Evolutionary conservation across 2,888 invertebrate genomes (phyloP), one percentile per base, ranked within the genome.

Genomic region (Margaritifera margaritifera): DNA sequence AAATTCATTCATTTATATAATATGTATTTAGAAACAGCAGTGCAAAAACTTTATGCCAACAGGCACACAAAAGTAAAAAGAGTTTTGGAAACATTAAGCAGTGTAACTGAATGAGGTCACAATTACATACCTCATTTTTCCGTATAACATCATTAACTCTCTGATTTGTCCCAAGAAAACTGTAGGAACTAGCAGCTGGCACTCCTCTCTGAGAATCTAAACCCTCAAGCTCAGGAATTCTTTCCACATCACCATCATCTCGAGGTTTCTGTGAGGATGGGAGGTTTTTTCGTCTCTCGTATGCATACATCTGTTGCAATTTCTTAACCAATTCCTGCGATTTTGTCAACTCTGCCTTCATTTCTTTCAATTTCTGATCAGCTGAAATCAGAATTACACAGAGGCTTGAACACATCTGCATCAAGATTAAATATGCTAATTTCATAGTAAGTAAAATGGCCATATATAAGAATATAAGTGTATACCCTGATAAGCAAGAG

Each of bases 91-190:
- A n/a, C n/a, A n/a, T n/a, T n/a, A n/a, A n/a, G n/a, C n/a, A n/a
- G n/a, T 6, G n/a, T 20, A n/a, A 50, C 51, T 15, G 31, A 61
- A n/a, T 20, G 18, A 22, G 8, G 31, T 53, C 18, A 22, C 24
- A 22, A 24, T 57, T 18, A 50, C 50, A 52, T 66, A 85, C 86
- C 84, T 86, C 85, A 77, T 82, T 85, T 71, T 83, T 85, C 57
- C 85, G 71, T 42, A 85, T 82, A 57, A 86, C 74, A 70, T 86
- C 86, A 74, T 80, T 81, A 22, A 85, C 76, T 57, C 84, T 64
- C 11, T 80, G 75, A 64, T 67, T 74, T 22, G 70, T 67, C 19
- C 81, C 80, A 4, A 81, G 70, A 66, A 80, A 78, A 25, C 76
- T 68, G 63, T 80, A 77, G 4, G 78, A 78, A 20, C 76, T 66